Evolutionary conservation across 2,113 vertebrate species (phyloP).

Genomic region (Engraulis encrasicolus): DNA sequence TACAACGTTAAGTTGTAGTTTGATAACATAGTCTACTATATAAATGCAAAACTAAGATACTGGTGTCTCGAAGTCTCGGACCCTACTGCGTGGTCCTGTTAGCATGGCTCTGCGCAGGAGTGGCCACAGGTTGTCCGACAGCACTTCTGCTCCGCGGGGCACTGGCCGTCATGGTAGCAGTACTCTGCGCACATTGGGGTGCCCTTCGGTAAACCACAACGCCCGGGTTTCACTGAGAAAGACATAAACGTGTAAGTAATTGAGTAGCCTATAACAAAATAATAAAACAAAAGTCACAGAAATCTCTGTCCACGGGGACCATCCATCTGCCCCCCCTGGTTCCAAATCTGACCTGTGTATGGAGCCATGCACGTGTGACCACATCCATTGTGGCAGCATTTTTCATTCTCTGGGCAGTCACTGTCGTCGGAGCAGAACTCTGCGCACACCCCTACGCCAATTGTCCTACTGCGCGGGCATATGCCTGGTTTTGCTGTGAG

Average conservation of each 20-base stretch:
- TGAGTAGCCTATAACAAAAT: too few species aligned
- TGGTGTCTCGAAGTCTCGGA: background rate
- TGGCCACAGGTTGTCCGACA: slow-evolving; percentile 72
- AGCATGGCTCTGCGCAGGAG: slow-evolving; percentile 69
- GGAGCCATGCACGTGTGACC: slow-evolving; percentile 71
- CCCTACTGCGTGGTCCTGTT: slow-evolving; percentile 36
- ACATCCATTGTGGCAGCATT: slow-evolving; percentile 79
- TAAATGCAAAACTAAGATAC: slow-evolving; percentile 26
- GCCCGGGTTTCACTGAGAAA: slow-evolving; percentile 58
- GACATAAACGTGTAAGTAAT: background rate
- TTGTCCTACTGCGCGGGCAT: slow-evolving; percentile 56
- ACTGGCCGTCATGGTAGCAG: slow-evolving; percentile 74
- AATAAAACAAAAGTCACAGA: too few species aligned
- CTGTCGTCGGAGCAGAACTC: slow-evolving; percentile 70
- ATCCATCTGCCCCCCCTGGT: background rate
- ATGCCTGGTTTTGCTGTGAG: slow-evolving; percentile 66
- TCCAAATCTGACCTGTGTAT: slow-evolving; percentile 62
- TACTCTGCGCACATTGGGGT: slow-evolving; percentile 72
- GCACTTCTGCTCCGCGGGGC: slow-evolving; percentile 72
- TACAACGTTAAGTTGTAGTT: background rate
- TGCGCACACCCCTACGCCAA: slow-evolving; percentile 63
- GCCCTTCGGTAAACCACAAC: slow-evolving; percentile 61
- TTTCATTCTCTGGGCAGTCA: slow-evolving; percentile 66
- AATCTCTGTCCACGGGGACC: too few species aligned
- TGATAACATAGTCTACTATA: background rate